phyloP scores from a whole-genome alignment of 92 coral and sea anemone genomes.

The Diadumene lineata region DNA sequence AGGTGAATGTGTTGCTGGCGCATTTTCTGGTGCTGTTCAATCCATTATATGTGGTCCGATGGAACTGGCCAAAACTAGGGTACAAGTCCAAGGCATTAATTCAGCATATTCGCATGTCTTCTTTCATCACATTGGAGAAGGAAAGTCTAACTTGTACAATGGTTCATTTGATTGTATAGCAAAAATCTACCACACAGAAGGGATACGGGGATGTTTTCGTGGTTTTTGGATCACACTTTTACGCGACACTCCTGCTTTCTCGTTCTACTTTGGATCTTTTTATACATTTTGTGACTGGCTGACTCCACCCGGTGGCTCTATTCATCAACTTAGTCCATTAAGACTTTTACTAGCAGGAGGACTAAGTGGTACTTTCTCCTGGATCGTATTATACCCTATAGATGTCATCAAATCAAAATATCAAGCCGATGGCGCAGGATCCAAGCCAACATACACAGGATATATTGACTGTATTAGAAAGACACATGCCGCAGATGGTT shows the following conservation, averaged over 20 bases:
- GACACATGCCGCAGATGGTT: constrained; percentile 67
- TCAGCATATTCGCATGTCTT: constrained; percentile 34
- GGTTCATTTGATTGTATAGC: constrained; percentile 86
- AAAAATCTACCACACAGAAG: constrained; percentile 61
- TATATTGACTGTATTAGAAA: constrained; percentile 70
- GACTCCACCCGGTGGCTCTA: constrained; percentile 39
- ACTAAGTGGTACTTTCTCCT: constrained; percentile 77
- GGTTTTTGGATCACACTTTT: constrained; percentile 72
- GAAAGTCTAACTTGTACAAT: constrained; percentile 30
- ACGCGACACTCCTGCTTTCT: constrained; percentile 83
- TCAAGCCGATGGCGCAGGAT: constrained; percentile 83
- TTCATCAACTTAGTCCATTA: constrained; percentile 53
- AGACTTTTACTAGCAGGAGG: constrained; percentile 88
- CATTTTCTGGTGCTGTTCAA: constrained; percentile 83
- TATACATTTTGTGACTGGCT: constrained; percentile 64
- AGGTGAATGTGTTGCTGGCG: constrained; percentile 71
- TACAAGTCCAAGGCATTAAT: constrained; percentile 87
- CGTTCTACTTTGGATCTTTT: constrained; percentile 82
- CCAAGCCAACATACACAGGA: constrained; percentile 45
- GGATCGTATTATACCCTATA: constrained; percentile 77
- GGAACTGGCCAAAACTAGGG: constrained; percentile 90
- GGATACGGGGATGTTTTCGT: constrained; percentile 72
- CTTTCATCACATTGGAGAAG: constrained; percentile 37
- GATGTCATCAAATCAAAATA: constrained; percentile 87
- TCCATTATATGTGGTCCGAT: constrained; percentile 80